These are phyloP conservation scores for Pararge aegeria DNA, from an alignment of 1,140 invertebrate species.

Conservation along the genomic window DNA sequence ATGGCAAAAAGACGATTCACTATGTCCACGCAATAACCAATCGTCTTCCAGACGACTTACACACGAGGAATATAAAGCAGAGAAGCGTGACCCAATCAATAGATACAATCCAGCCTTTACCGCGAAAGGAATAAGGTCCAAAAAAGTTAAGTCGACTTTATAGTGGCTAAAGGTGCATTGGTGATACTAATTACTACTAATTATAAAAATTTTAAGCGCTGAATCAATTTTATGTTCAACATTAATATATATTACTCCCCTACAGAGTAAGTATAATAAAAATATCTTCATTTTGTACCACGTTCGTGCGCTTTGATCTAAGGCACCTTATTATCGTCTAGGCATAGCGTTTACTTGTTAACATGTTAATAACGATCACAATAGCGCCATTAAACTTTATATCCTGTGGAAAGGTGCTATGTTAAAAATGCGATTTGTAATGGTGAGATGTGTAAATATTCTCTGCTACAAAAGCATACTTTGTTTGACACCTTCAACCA, in stretches of 20 bases:
- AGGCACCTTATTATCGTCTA: slow-evolving; percentile 34
- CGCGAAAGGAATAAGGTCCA: slow-evolving; percentile 18
- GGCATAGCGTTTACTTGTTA: slow-evolving; percentile 36
- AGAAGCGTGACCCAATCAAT: slow-evolving; percentile 14
- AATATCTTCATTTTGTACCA: slow-evolving; percentile 36
- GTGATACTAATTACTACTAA: slow-evolving; percentile 36
- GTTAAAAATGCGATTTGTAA: slow-evolving; percentile 24
- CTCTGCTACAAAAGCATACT: not conserved
- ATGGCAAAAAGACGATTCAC: slow-evolving; percentile 21
- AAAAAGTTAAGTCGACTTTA: slow-evolving; percentile 1
- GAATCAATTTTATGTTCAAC: slow-evolving; percentile 35
- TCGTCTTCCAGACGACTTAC: slow-evolving; percentile 26
- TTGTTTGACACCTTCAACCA: not conserved
- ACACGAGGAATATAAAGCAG: slow-evolving; percentile 30
- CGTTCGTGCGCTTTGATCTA: slow-evolving; percentile 30
- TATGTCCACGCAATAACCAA: slow-evolving; percentile 32
- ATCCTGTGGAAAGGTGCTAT: slow-evolving; percentile 23
- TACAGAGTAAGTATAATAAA: slow-evolving; percentile 26
- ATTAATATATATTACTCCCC: slow-evolving; percentile 23
- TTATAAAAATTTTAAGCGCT: slow-evolving; percentile 35
- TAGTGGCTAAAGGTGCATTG: slow-evolving; percentile 13
- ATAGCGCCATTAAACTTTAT: slow-evolving; percentile 37
- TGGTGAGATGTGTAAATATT: slow-evolving; percentile 21
- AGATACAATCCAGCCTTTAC: slow-evolving; percentile 24
- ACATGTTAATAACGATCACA: slow-evolving; percentile 36